These are phyloP conservation scores for Porites evermanni DNA, from an alignment of 92 coral and sea anemone genomes.

Conservation along the genomic window DNA sequence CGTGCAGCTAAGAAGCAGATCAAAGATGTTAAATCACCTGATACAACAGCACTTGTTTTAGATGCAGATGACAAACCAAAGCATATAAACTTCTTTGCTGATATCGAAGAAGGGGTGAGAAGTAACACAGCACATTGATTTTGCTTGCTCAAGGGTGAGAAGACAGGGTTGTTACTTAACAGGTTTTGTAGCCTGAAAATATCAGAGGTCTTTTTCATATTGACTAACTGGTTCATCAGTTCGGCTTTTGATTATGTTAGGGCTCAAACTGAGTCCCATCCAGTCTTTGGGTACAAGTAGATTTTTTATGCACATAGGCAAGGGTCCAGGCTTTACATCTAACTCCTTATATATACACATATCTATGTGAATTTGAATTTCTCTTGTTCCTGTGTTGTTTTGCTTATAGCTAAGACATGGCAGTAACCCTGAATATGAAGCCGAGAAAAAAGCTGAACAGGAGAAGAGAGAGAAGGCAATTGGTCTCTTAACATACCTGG, in stretches of 20 bases:
- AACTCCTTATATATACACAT: too few species aligned
- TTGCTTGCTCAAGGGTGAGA: too few species aligned
- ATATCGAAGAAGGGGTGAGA: slow-evolving; percentile 79
- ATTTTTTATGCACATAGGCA: too few species aligned
- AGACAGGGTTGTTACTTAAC: too few species aligned
- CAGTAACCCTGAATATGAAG: slow-evolving; percentile 92
- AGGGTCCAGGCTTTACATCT: not conserved
- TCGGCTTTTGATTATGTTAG: too few species aligned
- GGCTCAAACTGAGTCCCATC: too few species aligned
- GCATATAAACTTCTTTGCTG: slow-evolving; percentile 91
- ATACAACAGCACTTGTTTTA: slow-evolving; percentile 49
- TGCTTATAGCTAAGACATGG: slow-evolving; percentile 73
- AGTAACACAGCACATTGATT: not conserved
- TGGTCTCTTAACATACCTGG: slow-evolving; percentile 91
- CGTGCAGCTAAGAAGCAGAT: slow-evolving; percentile 58
- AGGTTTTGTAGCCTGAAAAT: too few species aligned
- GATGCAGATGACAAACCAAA: slow-evolving; percentile 45
- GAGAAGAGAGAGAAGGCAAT: slow-evolving; percentile 92
- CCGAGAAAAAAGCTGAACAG: slow-evolving; percentile 94
- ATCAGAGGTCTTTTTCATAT: too few species aligned
- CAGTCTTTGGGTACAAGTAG: too few species aligned
- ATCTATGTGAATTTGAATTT: too few species aligned
- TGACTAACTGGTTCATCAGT: too few species aligned
- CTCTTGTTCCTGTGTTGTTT: not conserved
- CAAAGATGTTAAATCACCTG: slow-evolving; percentile 28